A percentile compares a stretch with the other conserved stretches of the same genome.
These are phyloP conservation scores for Catocala nupta DNA, from an alignment of 2,888 invertebrate genomes.

Conservation along the genomic window DNA sequence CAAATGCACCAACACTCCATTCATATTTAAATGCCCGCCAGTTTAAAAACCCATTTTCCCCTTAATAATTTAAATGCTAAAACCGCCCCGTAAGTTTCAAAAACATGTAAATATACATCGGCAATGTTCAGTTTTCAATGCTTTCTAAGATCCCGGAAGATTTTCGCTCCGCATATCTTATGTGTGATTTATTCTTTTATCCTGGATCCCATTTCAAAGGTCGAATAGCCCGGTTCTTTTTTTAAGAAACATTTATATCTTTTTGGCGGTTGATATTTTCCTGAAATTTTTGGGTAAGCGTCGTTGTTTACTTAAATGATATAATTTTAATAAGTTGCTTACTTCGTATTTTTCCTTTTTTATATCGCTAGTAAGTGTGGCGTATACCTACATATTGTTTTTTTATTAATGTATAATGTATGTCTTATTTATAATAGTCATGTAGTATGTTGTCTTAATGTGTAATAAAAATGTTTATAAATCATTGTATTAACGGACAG, in stretches of 20 bases:
- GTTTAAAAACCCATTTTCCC: conserved; percentile 2
- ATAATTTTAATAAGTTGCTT: conserved; percentile 1
- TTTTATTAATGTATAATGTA: too few species aligned
- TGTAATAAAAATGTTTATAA: too few species aligned
- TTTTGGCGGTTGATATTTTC: conserved; percentile 44
- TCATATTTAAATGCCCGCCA: conserved; percentile 7
- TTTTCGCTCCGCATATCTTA: conserved; percentile 38
- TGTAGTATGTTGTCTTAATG: too few species aligned
- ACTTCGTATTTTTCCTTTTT: not conserved
- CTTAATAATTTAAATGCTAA: conserved; percentile 6
- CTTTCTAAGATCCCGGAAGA: conserved; percentile 37
- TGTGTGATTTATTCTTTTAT: conserved; percentile 52
- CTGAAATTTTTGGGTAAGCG: conserved; percentile 20
- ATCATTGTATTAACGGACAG: too few species aligned
- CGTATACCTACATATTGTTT: too few species aligned
- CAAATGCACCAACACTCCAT: not conserved
- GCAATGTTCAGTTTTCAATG: conserved; percentile 42
- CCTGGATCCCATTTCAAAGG: conserved; percentile 46
- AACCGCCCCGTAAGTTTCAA: conserved; percentile 10
- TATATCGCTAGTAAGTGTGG: too few species aligned
- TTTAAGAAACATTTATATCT: conserved; percentile 35
- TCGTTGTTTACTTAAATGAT: conserved; percentile 20
- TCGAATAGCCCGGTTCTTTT: conserved; percentile 30
- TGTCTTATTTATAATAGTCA: too few species aligned
- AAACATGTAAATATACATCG: conserved; percentile 34